phyloP scores from a whole-genome alignment of 2,113 vertebrate genomes.

The Chloropsis cyanopogon region DNA sequence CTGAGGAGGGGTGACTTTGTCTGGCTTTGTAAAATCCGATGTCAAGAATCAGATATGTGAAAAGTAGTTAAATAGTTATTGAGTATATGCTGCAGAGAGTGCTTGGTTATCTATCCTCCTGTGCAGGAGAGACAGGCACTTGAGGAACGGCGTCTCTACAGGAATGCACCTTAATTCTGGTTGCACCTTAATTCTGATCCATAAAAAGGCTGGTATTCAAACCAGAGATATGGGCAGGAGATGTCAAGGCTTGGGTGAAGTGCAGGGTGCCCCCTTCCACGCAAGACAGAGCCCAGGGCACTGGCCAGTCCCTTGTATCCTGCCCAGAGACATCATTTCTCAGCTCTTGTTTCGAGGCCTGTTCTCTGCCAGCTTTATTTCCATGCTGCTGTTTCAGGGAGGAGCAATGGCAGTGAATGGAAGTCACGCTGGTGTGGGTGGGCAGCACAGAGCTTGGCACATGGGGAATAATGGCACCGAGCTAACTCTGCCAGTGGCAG shows the following conservation, averaged over 20 bases:
- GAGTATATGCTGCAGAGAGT: neutral
- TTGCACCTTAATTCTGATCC: neutral
- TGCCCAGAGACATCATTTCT: neutral
- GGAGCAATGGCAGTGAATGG: neutral
- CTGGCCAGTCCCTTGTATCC: neutral
- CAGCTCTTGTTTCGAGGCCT: neutral
- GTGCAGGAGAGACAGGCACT: neutral
- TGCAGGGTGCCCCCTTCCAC: neutral
- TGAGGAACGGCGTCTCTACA: neutral
- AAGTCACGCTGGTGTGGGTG: neutral
- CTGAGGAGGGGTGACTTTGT: neutral
- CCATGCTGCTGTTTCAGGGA: neutral
- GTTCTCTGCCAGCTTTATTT: neutral
- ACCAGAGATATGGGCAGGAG: neutral
- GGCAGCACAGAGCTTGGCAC: neutral
- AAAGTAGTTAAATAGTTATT: neutral
- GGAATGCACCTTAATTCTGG: neutral
- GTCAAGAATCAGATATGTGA: neutral
- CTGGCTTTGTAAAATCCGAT: neutral
- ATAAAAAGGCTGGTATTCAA: neutral
- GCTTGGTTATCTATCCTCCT: neutral
- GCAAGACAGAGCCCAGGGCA: neutral
- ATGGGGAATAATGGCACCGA: accelerated
- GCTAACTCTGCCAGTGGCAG: neutral
- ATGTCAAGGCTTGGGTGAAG: neutral